These are phyloP conservation scores for Biston stratarius DNA, from an alignment of 2,888 invertebrate species.

Conservation along the genomic window DNA sequence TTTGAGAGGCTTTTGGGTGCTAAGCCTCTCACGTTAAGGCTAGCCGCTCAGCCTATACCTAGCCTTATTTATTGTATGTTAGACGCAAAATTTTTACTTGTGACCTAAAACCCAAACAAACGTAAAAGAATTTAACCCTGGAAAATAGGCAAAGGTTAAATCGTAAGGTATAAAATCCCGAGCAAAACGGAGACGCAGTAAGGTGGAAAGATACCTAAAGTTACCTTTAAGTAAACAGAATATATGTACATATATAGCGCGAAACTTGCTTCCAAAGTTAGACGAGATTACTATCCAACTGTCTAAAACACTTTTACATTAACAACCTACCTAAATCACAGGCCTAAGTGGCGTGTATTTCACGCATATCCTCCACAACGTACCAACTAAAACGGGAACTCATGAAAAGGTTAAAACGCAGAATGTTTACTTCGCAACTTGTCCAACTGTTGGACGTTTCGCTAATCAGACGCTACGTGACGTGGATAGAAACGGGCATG, in stretches of 20 bases:
- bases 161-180: not conserved
- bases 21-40: too few species aligned
- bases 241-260: not conserved
- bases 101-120: too few species aligned
- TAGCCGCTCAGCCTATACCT: too few species aligned
- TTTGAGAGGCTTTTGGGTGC: too few species aligned
- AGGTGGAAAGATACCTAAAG: not conserved
- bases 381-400: not conserved
- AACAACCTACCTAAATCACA: slow-evolving; percentile 18
- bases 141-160: not conserved
- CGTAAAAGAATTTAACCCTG: too few species aligned
- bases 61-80: too few species aligned
- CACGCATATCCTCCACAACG: slow-evolving; percentile 17
- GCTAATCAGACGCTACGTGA: not conserved
- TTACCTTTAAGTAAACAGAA: not conserved
- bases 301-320: slow-evolving; percentile 15
- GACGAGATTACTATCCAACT: slow-evolving; percentile 8
- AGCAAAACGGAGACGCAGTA: not conserved
- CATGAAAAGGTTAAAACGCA: too few species aligned
- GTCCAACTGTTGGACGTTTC: not conserved
- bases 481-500: too few species aligned
- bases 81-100: too few species aligned
- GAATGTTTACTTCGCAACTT: too few species aligned
- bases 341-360: slow-evolving; percentile 15
- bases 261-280: slow-evolving; percentile 1